Evolutionary conservation across 2,888 invertebrate species (phyloP), one percentile per base, ranked within the genome.

Genomic region (Koerneria pararmatus): DNA sequence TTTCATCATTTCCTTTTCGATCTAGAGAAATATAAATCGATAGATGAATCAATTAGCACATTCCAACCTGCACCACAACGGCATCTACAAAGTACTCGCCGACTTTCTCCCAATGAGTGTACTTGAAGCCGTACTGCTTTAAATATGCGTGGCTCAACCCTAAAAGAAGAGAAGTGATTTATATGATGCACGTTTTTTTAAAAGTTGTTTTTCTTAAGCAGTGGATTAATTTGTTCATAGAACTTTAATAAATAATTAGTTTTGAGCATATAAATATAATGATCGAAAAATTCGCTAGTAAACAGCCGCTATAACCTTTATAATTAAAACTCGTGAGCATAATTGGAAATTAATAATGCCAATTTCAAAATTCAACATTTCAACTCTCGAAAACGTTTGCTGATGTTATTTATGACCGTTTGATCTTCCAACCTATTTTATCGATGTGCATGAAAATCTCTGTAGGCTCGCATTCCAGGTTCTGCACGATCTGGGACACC

Each of bases 61-160:
- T 4, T 11, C 58, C 22, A 24, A 75, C 79, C 74, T 80, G 80
- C 27, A 80, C 76, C 31, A 79, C 79, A 5, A 80, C 73, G 65
- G 75, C 77, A 59, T 80, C 80, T 31, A 78, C 71, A 53, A 78
- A 78, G 46, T 75, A 73, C 54, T 81, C 80, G 49, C 80, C 80
- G 29, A 80, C 71, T 54, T 76, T 78, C 61, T 80, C 80, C 78
- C 78, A 80, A 56, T 79, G 78, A 2, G 72, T 59, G 6, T 74
- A 73, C 46, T 72, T 72, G 69, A 80, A 80, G 22, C 80, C 80
- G 59, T 76, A 79, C 60, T 75, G 61, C 46, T 73, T 72, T 59
- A 80, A 61, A 59, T 76, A 73, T 1, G 74, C 70, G 61, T 80
- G 80, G 58, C 72, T 80, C 27, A 73, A 74, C 11, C 80, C 80